Base-by-base conservation (phyloP, 2,888 invertebrate genomes). In the Pristionchus japonicus region DNA sequence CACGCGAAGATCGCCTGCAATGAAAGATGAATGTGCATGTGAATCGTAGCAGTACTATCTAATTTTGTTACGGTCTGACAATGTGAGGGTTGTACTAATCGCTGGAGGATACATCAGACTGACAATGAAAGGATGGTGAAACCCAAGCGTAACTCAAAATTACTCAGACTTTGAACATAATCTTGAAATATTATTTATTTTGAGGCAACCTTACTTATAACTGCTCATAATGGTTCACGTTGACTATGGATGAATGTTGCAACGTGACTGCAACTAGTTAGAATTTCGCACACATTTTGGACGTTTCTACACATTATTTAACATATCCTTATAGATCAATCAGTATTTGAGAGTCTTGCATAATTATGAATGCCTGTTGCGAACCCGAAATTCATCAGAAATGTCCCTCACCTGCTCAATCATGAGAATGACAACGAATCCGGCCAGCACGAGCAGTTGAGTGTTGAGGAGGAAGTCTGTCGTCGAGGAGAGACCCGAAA, bases 351-450 rank as follows among this genome's bases (percentile, higher is more conserved):
- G n/a, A n/a, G n/a, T n/a, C n/a, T n/a, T n/a, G n/a, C n/a, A n/a
- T n/a, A n/a, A n/a, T n/a, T n/a, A n/a, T n/a, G n/a, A n/a, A n/a
- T n/a, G n/a, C n/a, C n/a, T n/a, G n/a, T n/a, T n/a, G n/a, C n/a
- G n/a, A n/a, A n/a, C n/a, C n/a, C n/a, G n/a, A n/a, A 37, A 70
- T 37, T 6, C 23, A 27, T 7, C 3, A 23, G 17, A 47, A 43
- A 47, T 13, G n/a, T 43, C 20, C 20, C 20, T 17, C 3, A 92
- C 90, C 89, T 94, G 93, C 88, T 94, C 94, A 34, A 92, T 88
- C 15, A 94, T 87, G 37, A 93, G 89, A 89, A 94, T 94, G 17
- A 93, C 89, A 23, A 94, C 87, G 84, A 94, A 94, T 67, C 94
- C 94, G 13, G 91, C 88, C 20, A 94, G 89, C 31, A 93, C 90